phyloP scores from a whole-genome alignment of 2,888 invertebrate species.

The Agrilus biguttatus region DNA sequence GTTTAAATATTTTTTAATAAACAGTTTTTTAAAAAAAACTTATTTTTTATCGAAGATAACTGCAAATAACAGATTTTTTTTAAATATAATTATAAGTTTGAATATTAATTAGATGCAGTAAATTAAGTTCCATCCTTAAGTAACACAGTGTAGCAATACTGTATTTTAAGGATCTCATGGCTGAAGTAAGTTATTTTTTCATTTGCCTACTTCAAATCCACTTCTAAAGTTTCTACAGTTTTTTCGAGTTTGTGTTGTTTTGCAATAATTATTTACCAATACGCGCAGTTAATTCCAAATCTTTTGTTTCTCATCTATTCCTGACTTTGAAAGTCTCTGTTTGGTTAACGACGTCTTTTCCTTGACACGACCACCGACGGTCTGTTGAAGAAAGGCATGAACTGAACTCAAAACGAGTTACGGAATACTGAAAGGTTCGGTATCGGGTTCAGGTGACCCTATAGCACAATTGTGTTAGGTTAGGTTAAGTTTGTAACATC shows the following conservation, averaged over 20 bases:
- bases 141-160: no score
- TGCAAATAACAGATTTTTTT: no score
- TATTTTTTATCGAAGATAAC: no score
- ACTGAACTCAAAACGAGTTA: conserved; percentile 46
- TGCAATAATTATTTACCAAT: conserved; percentile 93
- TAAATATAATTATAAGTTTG: no score
- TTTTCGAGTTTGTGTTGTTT: conserved; percentile 75
- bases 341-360: conserved; percentile 24
- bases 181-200: conserved; percentile 83
- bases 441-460: conserved; percentile 41
- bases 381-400: conserved; percentile 49
- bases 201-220: conserved; percentile 62
- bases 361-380: conserved; percentile 38
- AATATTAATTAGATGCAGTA: no score
- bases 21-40: no score
- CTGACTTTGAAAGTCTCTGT: conserved; percentile 26
- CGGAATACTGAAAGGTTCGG: conserved; percentile 28
- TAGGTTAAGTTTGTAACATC: no score
- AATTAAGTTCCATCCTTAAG: no score
- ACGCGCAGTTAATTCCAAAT: conserved; percentile 93
- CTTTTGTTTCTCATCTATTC: conserved; percentile 48
- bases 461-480: no score
- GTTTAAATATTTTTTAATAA: no score
- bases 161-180: conserved; percentile 83
- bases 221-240: conserved; percentile 61